phyloP scores from a whole-genome alignment of 2,797 vertebrate species.

The Acanthiza pusilla region DNA sequence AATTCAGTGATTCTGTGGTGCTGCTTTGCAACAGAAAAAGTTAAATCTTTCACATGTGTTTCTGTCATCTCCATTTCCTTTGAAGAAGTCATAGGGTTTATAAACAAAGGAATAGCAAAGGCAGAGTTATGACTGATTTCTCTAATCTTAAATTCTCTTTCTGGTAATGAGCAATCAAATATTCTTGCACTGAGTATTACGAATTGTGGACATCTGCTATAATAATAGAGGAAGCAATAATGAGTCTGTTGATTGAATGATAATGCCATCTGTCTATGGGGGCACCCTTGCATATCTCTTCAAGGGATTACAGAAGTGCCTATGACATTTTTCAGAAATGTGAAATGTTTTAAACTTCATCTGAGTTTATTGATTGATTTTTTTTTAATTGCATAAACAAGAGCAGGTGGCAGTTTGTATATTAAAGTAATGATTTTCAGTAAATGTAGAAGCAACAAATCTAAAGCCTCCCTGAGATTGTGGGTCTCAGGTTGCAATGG shows the following conservation, averaged over 20 bases:
- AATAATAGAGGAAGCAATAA: conserved; percentile 27
- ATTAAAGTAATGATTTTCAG: background rate
- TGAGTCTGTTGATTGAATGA: conserved; percentile 1
- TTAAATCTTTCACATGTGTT: background rate
- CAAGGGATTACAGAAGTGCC: background rate
- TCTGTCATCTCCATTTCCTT: background rate
- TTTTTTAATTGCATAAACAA: background rate
- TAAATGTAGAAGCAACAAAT: background rate
- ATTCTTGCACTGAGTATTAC: background rate
- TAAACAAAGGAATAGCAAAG: background rate
- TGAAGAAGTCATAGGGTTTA: background rate
- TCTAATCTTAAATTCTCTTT: background rate
- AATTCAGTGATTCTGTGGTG: background rate
- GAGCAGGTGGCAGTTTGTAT: background rate
- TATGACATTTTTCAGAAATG: background rate
- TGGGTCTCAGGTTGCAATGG: background rate
- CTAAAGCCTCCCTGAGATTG: background rate
- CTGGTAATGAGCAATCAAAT: background rate
- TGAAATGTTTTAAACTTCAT: background rate
- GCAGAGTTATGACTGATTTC: background rate
- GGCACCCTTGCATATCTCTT: background rate
- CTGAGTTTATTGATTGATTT: background rate
- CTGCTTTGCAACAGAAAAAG: background rate
- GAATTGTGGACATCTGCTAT: background rate
- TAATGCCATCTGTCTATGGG: background rate